Evolutionary conservation across 1,140 invertebrate genomes (phyloP).

Genomic region (Panonychus citri): DNA sequence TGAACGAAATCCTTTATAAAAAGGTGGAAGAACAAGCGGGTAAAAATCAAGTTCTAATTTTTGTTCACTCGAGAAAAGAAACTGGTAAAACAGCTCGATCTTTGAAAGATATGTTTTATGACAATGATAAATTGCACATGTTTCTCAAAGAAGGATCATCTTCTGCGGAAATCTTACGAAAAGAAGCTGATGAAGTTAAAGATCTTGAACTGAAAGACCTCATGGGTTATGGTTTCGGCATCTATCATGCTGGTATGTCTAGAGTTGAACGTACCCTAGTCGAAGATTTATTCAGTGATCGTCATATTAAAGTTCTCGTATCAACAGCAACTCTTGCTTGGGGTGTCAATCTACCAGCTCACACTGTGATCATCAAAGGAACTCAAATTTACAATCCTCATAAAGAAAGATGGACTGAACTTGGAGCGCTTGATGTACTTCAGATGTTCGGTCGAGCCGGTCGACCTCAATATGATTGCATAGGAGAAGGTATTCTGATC

Average conservation of each 20-base stretch:
- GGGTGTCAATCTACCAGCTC: conserved; percentile 98
- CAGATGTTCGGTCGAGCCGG: conserved; percentile 94
- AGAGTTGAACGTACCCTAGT: conserved; percentile 89
- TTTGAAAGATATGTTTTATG: conserved; percentile 85
- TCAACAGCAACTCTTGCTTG: conserved; percentile 96
- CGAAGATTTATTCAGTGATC: conserved; percentile 94
- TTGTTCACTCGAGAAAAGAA: conserved; percentile 97
- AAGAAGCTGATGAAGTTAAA: conserved; percentile 87
- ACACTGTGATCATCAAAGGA: conserved; percentile 98
- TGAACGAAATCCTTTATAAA: conserved; percentile 99
- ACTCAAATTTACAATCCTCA: conserved; percentile 97
- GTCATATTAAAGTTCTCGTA: conserved; percentile 90
- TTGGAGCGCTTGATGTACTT: conserved; percentile 85
- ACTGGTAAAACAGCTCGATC: conserved; percentile 90
- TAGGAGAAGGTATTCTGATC: conserved; percentile 94
- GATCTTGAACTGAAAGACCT: conserved; percentile 90
- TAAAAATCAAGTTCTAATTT: conserved; percentile 84
- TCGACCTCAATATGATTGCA: conserved; percentile 91
- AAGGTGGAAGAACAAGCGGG: conserved; percentile 98
- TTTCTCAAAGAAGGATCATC: conserved; percentile 88
- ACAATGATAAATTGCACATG: conserved; percentile 84
- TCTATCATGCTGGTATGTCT: conserved; percentile 99
- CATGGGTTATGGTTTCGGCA: conserved; percentile 93
- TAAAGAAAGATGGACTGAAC: conserved; percentile 91
- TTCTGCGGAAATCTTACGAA: conserved; percentile 84